Percentiles rank a stretch among this genome's conserved stretches.
These are phyloP conservation scores for Coenonympha glycerion DNA, from an alignment of 2,888 invertebrate genomes.

Conservation along the genomic window DNA sequence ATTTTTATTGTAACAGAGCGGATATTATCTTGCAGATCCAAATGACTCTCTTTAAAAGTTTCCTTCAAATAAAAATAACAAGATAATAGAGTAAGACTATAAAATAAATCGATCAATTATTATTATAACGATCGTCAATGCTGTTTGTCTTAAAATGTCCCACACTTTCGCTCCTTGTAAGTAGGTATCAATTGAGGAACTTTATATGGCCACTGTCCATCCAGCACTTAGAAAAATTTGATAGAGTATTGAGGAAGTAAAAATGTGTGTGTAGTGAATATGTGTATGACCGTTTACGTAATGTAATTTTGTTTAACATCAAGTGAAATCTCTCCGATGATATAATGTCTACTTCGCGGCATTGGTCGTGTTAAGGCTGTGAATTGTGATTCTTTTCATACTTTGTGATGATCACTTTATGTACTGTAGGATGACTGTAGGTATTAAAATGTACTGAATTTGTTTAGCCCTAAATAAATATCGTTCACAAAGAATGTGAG, in stretches of 20 bases:
- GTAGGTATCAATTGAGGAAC: constrained; percentile 2
- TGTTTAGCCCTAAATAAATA: no score
- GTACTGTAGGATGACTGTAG: no score
- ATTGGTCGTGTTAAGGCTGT: constrained; percentile 17
- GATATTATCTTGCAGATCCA: no score
- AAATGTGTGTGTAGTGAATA: constrained; percentile 47
- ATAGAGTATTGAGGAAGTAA: constrained; percentile 46
- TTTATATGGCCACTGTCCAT: constrained; percentile 3
- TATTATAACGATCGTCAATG: background rate
- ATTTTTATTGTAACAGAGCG: no score
- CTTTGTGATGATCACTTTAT: constrained; percentile 10
- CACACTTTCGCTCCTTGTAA: background rate
- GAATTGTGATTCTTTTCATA: constrained; percentile 7
- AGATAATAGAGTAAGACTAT: background rate
- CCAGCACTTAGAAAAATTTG: constrained; percentile 15
- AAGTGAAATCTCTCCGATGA: constrained; percentile 63
- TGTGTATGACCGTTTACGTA: constrained; percentile 43
- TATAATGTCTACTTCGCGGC: constrained; percentile 48
- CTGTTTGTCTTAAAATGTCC: background rate
- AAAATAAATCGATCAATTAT: background rate
- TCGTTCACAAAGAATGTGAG: no score
- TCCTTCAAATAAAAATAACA: no score
- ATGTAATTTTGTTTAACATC: constrained; percentile 67
- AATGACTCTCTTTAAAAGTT: no score
- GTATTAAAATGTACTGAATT: no score